phyloP scores from a whole-genome alignment of 2,797 vertebrate genomes.

The Spinus pinus region DNA sequence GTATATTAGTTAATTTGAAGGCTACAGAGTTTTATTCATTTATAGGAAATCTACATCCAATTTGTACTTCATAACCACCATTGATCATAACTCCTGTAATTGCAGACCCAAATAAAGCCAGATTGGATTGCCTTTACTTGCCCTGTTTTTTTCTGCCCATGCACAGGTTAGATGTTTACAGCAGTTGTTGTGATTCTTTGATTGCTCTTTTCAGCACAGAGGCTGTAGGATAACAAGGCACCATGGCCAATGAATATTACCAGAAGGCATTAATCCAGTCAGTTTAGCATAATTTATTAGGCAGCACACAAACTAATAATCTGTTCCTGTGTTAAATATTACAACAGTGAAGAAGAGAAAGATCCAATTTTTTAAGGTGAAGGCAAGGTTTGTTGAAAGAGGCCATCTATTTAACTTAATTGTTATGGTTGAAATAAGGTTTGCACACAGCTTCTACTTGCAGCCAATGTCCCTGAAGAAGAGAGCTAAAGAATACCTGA shows the following conservation, averaged over 20 bases:
- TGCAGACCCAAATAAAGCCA: background rate
- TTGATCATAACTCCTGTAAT: background rate
- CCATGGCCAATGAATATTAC: background rate
- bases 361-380: background rate
- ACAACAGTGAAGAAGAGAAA: background rate
- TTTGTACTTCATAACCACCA: background rate
- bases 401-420: background rate
- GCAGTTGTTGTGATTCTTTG: background rate
- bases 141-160: background rate
- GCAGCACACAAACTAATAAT: background rate
- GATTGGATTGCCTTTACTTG: background rate
- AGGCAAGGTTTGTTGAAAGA: background rate
- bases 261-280: background rate
- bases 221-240: background rate
- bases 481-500: background rate
- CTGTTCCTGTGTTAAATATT: background rate
- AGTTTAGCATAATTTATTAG: conserved; percentile 2
- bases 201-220: background rate
- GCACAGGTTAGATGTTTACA: background rate
- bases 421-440: background rate
- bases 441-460: background rate
- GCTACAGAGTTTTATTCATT: background rate
- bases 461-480: background rate
- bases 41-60: background rate
- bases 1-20: background rate